phyloP scores from a whole-genome alignment of 2,888 invertebrate species.

The Macaria liturata region DNA sequence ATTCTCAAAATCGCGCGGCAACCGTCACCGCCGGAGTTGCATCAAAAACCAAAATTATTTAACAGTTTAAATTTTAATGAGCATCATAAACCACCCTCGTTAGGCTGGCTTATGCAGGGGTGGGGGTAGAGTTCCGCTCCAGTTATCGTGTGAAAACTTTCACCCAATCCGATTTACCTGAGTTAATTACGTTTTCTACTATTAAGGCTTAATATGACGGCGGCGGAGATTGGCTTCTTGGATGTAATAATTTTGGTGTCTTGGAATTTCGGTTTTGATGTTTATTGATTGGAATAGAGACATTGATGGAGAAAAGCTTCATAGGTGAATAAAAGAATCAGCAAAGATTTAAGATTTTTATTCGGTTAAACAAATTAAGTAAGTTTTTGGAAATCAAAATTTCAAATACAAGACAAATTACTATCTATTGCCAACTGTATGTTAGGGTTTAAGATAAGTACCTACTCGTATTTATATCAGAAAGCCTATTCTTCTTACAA shows the following conservation, averaged over 20 bases:
- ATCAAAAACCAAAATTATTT: conserved; percentile 36
- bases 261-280: too few species aligned
- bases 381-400: too few species aligned
- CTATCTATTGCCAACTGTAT: too few species aligned
- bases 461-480: too few species aligned
- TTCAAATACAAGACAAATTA: too few species aligned
- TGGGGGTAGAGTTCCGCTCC: conserved; percentile 56
- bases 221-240: conserved; percentile 29
- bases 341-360: too few species aligned
- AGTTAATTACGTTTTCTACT: conserved; percentile 78
- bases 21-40: conserved; percentile 28
- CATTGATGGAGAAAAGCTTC: too few species aligned
- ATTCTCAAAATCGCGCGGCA: conserved; percentile 19
- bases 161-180: conserved; percentile 78
- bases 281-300: too few species aligned
- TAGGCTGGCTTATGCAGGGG: conserved; percentile 33
- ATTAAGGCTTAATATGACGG: conserved; percentile 50
- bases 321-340: too few species aligned
- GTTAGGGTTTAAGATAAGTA: too few species aligned
- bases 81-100: conserved; percentile 45
- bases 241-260: neutral
- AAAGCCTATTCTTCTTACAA: neutral
- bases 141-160: conserved; percentile 77
- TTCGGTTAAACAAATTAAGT: too few species aligned
- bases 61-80: conserved; percentile 47